A percentile compares a stretch with the other conserved stretches of the same genome.
Evolutionary conservation across 2,113 vertebrate species (phyloP).

Genomic region (Machaerirhynchus nigripectus): DNA sequence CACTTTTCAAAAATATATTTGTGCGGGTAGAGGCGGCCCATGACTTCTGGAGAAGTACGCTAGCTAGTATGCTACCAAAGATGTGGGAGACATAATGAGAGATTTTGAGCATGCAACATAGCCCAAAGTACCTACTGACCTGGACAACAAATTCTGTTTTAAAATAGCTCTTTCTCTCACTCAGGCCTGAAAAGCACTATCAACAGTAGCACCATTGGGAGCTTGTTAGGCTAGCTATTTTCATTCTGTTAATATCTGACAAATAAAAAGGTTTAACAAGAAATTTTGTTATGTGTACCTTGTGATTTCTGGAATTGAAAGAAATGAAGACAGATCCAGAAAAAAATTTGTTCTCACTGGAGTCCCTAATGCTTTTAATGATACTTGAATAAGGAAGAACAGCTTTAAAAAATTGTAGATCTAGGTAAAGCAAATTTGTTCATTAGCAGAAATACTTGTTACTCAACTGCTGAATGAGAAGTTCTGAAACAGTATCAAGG

Average conservation of each 20-base stretch:
- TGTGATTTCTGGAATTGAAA: background rate
- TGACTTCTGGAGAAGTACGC: background rate
- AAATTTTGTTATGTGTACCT: background rate
- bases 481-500: background rate
- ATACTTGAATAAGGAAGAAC: background rate
- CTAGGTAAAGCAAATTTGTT: background rate
- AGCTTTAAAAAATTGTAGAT: background rate
- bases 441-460: background rate
- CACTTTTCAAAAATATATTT: background rate
- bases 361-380: background rate
- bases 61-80: background rate
- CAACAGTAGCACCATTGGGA: background rate
- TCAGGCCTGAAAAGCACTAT: background rate
- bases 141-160: background rate
- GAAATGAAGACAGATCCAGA: background rate
- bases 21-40: accelerated
- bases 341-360: background rate
- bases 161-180: background rate
- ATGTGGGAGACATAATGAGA: background rate
- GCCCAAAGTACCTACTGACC: background rate
- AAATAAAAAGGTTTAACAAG: background rate
- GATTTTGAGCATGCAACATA: background rate
- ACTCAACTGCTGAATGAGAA: background rate
- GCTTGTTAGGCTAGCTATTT: background rate
- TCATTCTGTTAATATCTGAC: background rate